phyloP scores from a whole-genome alignment of 2,113 vertebrate species.

The Boulengeromyrus knoepffleri region DNA sequence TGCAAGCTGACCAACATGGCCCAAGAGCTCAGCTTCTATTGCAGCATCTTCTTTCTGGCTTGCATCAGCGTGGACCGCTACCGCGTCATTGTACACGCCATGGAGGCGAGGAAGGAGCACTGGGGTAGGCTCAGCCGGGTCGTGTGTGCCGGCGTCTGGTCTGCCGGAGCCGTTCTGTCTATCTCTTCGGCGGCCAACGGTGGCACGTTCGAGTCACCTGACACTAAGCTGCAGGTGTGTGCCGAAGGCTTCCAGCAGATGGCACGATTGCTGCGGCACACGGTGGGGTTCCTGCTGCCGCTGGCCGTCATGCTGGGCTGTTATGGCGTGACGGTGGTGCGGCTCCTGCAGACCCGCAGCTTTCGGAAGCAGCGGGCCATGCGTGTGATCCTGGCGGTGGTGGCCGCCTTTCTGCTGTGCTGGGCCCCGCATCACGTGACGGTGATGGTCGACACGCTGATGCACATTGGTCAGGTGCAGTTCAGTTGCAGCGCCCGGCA shows the following conservation, averaged over 20 bases:
- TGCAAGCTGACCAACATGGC: slow-evolving; percentile 50
- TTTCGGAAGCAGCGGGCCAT: slow-evolving; percentile 64
- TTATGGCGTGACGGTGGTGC: slow-evolving; percentile 51
- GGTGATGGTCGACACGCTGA: slow-evolving; percentile 46
- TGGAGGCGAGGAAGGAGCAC: background rate
- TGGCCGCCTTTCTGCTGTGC: slow-evolving; percentile 57
- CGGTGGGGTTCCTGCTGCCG: slow-evolving; percentile 59
- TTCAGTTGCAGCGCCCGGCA: slow-evolving; percentile 29
- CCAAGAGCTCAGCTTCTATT: slow-evolving; percentile 57
- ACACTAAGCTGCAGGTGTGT: slow-evolving; percentile 22
- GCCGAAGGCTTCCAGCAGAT: background rate
- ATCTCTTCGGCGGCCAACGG: slow-evolving; percentile 32
- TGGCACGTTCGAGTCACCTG: slow-evolving; percentile 26
- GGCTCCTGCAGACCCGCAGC: slow-evolving; percentile 52
- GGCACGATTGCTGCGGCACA: slow-evolving; percentile 40
- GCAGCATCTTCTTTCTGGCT: slow-evolving; percentile 59
- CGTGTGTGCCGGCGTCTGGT: slow-evolving; percentile 47
- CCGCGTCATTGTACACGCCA: slow-evolving; percentile 48
- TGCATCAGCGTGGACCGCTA: slow-evolving; percentile 63
- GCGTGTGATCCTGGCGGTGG: slow-evolving; percentile 59
- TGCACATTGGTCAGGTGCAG: slow-evolving; percentile 33
- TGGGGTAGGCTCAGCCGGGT: slow-evolving; percentile 30
- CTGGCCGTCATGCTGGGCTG: slow-evolving; percentile 53
- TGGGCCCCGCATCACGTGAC: slow-evolving; percentile 59
- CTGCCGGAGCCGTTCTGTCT: slow-evolving; percentile 35